phyloP scores from a whole-genome alignment of 2,797 vertebrate species.

The Cuniculus paca region DNA sequence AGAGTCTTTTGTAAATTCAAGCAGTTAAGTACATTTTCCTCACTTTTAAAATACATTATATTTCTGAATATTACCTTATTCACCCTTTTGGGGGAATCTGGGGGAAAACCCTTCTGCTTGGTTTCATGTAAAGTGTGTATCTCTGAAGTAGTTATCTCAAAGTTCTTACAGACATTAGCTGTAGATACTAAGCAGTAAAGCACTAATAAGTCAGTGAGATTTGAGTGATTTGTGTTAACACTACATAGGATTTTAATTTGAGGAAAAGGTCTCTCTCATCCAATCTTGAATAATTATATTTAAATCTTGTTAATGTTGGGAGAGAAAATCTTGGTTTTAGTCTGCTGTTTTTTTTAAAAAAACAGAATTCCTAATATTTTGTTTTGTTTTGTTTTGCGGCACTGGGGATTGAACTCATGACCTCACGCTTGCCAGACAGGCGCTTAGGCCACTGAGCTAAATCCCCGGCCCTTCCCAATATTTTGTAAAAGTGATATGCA shows the following conservation, averaged over 20 bases:
- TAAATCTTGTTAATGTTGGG: slow-evolving; percentile 52
- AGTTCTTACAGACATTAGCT: not conserved
- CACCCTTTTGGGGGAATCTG: slow-evolving; percentile 40
- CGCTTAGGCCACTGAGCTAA: too few relatives aligned
- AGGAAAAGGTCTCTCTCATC: not conserved
- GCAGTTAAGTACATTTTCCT: slow-evolving; percentile 33
- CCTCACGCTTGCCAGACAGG: too few relatives aligned
- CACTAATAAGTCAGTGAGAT: slow-evolving; percentile 14
- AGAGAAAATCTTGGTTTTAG: slow-evolving; percentile 60
- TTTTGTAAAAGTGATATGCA: not conserved
- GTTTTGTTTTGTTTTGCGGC: too few relatives aligned
- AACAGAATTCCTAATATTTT: not conserved
- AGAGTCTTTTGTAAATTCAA: slow-evolving; percentile 61
- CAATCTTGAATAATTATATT: slow-evolving; percentile 46
- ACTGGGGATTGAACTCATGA: too few relatives aligned
- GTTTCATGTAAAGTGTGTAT: slow-evolving; percentile 55
- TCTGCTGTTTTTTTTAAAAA: slow-evolving; percentile 41
- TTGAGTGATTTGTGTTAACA: slow-evolving; percentile 58
- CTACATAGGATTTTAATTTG: slow-evolving; percentile 32
- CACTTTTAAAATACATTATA: slow-evolving; percentile 33
- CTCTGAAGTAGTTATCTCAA: slow-evolving; percentile 60
- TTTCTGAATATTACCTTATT: slow-evolving; percentile 67
- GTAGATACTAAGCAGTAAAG: slow-evolving; percentile 63
- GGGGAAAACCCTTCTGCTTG: slow-evolving; percentile 59
- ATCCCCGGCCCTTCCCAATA: too few relatives aligned